Percentiles rank a stretch among this genome's conserved stretches.
phyloP scores from a whole-genome alignment of 2,888 invertebrate genomes.

The Eupithecia pulchellata region DNA sequence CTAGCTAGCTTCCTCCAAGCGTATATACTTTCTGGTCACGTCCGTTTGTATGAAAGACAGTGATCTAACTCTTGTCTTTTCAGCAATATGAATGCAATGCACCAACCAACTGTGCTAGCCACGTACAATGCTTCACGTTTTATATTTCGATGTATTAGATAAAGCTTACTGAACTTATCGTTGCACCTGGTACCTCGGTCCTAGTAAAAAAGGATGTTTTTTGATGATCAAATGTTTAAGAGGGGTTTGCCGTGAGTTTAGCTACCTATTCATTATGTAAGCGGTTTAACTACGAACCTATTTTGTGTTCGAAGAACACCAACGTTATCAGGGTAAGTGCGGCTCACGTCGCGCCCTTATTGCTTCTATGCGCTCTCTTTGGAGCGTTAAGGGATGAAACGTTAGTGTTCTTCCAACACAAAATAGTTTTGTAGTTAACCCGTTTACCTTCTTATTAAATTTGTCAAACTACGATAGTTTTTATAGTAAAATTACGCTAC shows the following conservation, averaged over 20 bases:
- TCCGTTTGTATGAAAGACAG: slow-evolving; percentile 20
- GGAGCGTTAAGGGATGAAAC: too few relatives aligned
- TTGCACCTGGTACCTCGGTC: neutral
- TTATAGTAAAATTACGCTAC: too few relatives aligned
- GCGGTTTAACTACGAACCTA: too few relatives aligned
- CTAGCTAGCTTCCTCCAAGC: slow-evolving; percentile 10
- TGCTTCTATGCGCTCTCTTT: too few relatives aligned
- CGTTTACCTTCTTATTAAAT: too few relatives aligned
- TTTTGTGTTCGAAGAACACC: too few relatives aligned
- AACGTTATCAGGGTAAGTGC: too few relatives aligned
- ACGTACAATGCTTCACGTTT: slow-evolving; percentile 25
- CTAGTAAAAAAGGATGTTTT: neutral
- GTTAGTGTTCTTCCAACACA: too few relatives aligned
- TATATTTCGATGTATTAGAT: slow-evolving; percentile 18
- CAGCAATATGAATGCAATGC: slow-evolving; percentile 34
- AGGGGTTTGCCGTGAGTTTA: neutral
- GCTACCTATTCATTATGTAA: too few relatives aligned
- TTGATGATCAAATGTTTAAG: neutral
- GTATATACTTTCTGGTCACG: slow-evolving; percentile 21
- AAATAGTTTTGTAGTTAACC: too few relatives aligned
- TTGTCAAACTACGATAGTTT: too few relatives aligned
- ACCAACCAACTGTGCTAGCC: slow-evolving; percentile 28
- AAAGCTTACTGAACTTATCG: neutral
- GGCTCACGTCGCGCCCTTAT: too few relatives aligned
- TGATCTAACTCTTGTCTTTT: slow-evolving; percentile 31